Percentiles rank a stretch among this genome's conserved stretches.
Conservation (phyloP, 2,888 invertebrate genomes). For the Congeria kusceri region DNA sequence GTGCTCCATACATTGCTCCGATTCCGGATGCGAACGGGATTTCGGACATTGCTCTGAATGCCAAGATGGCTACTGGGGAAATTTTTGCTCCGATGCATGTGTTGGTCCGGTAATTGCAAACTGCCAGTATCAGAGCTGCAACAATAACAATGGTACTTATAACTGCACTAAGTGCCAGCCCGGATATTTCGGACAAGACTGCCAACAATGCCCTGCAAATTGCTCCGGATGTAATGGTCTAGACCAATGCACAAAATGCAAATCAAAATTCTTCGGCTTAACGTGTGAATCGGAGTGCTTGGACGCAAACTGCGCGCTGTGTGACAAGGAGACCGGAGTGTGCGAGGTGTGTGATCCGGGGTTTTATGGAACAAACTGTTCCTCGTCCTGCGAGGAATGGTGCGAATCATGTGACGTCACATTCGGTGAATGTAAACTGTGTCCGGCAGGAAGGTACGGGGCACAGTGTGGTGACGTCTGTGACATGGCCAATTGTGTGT, state of each 20-base stretch:
- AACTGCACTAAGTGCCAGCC: neutral
- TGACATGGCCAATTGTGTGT: slow-evolving; percentile 4
- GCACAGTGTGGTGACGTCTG: slow-evolving; percentile 10
- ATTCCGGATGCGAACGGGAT: neutral
- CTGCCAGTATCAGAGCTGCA: neutral
- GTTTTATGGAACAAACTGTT: slow-evolving; percentile 15
- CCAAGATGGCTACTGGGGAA: slow-evolving; percentile 7
- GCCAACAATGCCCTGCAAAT: slow-evolving; percentile 3
- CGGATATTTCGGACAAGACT: neutral
- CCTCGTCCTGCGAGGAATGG: slow-evolving; percentile 9
- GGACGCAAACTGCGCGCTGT: slow-evolving; percentile 6
- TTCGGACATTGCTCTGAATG: slow-evolving; percentile 5
- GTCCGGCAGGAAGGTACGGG: slow-evolving; percentile 20
- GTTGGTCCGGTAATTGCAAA: neutral
- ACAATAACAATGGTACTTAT: neutral
- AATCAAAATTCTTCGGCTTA: slow-evolving; percentile 5
- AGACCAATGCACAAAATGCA: neutral
- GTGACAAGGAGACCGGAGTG: slow-evolving; percentile 4
- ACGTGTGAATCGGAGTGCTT: slow-evolving; percentile 5
- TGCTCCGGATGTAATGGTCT: slow-evolving; percentile 9
- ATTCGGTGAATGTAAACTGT: slow-evolving; percentile 10
- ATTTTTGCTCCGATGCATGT: slow-evolving; percentile 6
- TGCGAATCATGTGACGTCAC: slow-evolving; percentile 28
- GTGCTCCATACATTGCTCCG: slow-evolving; percentile 3
- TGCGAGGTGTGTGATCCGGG: slow-evolving; percentile 12